phyloP scores from a whole-genome alignment of 2,888 invertebrate species.

The Cephus spinipes region DNA sequence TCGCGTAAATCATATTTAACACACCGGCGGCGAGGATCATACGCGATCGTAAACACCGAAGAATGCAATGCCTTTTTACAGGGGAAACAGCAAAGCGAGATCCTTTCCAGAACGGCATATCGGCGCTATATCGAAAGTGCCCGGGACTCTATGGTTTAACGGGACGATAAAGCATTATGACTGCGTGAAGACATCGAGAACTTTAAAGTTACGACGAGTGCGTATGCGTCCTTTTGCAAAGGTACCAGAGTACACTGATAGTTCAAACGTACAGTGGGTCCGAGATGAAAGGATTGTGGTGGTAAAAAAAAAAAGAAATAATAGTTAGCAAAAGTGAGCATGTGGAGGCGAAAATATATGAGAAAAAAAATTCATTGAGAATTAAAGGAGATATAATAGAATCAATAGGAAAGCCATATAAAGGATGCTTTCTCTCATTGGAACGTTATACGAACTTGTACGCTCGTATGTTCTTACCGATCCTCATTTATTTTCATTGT shows the following conservation, averaged over 20 bases:
- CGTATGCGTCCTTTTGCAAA: neutral
- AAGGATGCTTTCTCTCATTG: neutral
- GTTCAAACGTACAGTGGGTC: neutral
- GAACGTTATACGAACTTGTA: neutral
- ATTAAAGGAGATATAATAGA: neutral
- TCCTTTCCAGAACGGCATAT: neutral
- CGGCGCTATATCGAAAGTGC: neutral
- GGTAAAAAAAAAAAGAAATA: neutral
- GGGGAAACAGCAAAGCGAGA: neutral
- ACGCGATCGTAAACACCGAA: conserved; percentile 36
- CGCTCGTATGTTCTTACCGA: conserved; percentile 15
- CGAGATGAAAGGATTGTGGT: neutral
- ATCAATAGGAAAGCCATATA: neutral
- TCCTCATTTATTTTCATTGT: conserved; percentile 31
- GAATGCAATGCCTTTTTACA: conserved; percentile 6
- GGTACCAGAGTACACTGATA: neutral
- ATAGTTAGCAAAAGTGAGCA: neutral
- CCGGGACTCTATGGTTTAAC: neutral
- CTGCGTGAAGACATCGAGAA: neutral
- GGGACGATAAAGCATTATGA: neutral
- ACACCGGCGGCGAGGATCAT: conserved; percentile 40
- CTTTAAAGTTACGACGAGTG: neutral
- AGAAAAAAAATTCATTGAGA: neutral
- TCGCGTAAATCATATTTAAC: conserved; percentile 25
- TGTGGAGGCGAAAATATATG: neutral